A percentile compares a stretch with the other conserved stretches of the same genome.
Evolutionary conservation across 2,888 invertebrate species (phyloP).

Genomic region (Cephus nigrinus): DNA sequence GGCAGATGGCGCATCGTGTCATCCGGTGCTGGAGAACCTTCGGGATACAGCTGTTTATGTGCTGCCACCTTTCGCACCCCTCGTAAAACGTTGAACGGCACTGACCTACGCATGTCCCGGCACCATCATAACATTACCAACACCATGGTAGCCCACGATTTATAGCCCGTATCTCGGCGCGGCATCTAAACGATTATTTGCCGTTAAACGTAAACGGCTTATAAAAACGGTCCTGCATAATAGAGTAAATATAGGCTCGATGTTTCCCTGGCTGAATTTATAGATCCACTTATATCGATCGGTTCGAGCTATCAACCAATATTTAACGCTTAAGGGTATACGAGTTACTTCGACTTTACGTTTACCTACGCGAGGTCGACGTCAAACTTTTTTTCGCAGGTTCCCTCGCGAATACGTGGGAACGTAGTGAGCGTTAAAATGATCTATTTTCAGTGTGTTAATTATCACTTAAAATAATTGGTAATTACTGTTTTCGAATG

Average conservation of each 20-base stretch:
- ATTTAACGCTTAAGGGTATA: conserved; percentile 5
- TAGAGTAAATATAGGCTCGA: conserved; percentile 65
- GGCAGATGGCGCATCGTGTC: conserved; percentile 55
- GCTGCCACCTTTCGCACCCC: conserved; percentile 47
- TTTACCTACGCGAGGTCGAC: no score
- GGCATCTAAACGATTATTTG: conserved; percentile 65
- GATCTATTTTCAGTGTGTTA: no score
- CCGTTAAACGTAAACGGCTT: conserved; percentile 62
- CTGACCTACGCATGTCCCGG: conserved; percentile 59
- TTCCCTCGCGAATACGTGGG: no score
- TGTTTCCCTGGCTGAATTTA: conserved; percentile 54
- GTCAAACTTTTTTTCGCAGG: no score
- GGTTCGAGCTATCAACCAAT: conserved; percentile 7
- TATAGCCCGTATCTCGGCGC: conserved; percentile 60
- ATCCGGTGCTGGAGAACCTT: conserved; percentile 24
- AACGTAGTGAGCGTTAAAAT: no score
- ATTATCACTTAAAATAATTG: no score
- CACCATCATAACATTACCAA: conserved; percentile 45
- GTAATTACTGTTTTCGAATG: no score
- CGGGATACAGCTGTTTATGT: conserved; percentile 32
- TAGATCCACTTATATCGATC: conserved; percentile 57
- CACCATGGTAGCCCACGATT: conserved; percentile 50
- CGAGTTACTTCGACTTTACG: background rate
- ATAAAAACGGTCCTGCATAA: conserved; percentile 60
- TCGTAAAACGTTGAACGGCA: conserved; percentile 33